These are phyloP conservation scores for Petrocephalus sullivani DNA, from an alignment of 2,797 vertebrate genomes.

Conservation along the genomic window DNA sequence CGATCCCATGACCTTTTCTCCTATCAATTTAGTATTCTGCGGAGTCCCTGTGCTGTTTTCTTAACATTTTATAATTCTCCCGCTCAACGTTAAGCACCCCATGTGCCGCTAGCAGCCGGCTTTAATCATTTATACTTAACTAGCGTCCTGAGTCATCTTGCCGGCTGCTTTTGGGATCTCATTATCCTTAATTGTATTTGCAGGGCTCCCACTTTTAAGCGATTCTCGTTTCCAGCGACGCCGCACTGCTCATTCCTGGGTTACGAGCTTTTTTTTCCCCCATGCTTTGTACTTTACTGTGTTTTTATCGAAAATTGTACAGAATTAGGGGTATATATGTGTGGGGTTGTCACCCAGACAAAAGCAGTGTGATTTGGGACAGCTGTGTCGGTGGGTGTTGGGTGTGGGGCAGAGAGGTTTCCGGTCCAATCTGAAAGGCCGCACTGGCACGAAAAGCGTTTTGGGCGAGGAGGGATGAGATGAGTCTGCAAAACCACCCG, in stretches of 20 bases:
- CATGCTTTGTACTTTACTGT: background rate
- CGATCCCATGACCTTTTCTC: constrained; percentile 1
- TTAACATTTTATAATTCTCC: constrained; percentile 4
- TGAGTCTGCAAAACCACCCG: background rate
- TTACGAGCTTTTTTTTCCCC: background rate
- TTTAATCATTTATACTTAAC: background rate
- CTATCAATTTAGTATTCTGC: background rate
- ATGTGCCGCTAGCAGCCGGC: background rate
- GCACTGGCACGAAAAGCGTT: background rate
- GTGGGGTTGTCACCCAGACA: too few relatives aligned
- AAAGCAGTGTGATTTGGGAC: too few relatives aligned
- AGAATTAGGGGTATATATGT: background rate
- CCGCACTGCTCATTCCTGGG: background rate
- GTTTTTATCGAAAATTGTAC: background rate
- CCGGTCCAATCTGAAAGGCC: background rate
- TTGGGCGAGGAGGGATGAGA: background rate
- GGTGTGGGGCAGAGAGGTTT: background rate
- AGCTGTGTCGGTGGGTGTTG: background rate
- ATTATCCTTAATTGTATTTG: background rate
- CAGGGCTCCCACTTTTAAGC: background rate
- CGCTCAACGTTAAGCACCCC: background rate
- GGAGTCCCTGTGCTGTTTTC: background rate
- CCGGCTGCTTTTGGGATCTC: background rate
- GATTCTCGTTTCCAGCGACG: background rate
- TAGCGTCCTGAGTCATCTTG: background rate